A percentile compares a stretch with the other conserved stretches of the same genome.
These are phyloP conservation scores for Drosophila ogumai DNA, from an alignment of 1,140 invertebrate species.

Conservation along the genomic window DNA sequence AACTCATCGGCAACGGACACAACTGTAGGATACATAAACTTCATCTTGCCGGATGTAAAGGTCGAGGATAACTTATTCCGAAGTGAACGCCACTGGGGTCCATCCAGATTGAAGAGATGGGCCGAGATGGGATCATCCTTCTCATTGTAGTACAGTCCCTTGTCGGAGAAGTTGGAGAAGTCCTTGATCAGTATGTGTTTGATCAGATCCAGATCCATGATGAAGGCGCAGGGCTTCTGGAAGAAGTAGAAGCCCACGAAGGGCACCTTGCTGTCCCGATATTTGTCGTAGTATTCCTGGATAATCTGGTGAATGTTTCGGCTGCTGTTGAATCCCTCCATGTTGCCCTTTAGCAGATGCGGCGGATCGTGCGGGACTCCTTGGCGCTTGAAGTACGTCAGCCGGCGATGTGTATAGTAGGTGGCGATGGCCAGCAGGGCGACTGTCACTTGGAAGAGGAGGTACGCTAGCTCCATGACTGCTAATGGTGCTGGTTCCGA, in stretches of 20 bases:
- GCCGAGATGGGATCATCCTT: conserved; percentile 85
- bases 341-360: conserved; percentile 65
- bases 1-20: conserved; percentile 53
- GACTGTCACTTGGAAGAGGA: background rate
- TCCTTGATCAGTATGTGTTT: conserved; percentile 87
- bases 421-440: background rate
- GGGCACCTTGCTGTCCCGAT: conserved; percentile 51
- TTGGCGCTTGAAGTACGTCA: background rate
- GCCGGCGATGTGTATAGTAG: background rate
- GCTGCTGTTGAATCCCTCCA: conserved; percentile 22
- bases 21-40: conserved; percentile 85
- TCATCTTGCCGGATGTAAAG: conserved; percentile 87
- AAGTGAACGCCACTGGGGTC: conserved; percentile 86
- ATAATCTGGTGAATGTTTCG: conserved; percentile 16
- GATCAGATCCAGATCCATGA: conserved; percentile 87
- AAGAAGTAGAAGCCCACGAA: conserved; percentile 82
- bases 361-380: conserved; percentile 75
- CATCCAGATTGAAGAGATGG: conserved; percentile 85
- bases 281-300: conserved; percentile 69
- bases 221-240: conserved; percentile 84
- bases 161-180: conserved; percentile 86
- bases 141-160: conserved; percentile 85
- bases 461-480: background rate
- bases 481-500: background rate
- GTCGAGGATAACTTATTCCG: conserved; percentile 86